Conservation (phyloP, 2,113 vertebrate species). For the Xiphorhynchus elegans region DNA sequence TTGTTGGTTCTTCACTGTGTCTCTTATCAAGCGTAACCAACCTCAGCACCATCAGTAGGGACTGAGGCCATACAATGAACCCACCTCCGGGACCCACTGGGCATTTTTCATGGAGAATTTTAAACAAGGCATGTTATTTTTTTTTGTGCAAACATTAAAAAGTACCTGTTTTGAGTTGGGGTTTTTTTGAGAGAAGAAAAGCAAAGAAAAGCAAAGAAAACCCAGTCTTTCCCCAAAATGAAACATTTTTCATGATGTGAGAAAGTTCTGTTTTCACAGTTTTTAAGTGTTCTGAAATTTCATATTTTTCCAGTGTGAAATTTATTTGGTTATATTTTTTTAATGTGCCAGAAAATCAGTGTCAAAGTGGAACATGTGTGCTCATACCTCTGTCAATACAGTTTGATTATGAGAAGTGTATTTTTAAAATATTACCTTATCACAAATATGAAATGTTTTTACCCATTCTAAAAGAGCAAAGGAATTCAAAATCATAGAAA, state of each 20-base stretch:
- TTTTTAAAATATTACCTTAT: neutral
- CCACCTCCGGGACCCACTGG: neutral
- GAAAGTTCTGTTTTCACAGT: neutral
- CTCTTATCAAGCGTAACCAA: neutral
- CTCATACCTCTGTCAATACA: neutral
- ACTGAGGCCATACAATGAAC: slow-evolving; percentile 3
- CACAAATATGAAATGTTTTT: neutral
- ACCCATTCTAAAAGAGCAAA: neutral
- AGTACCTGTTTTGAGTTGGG: neutral
- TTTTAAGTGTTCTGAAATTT: neutral
- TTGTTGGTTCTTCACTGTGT: neutral
- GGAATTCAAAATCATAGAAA: neutral
- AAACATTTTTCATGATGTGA: neutral
- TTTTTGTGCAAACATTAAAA: neutral
- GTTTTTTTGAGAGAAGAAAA: neutral
- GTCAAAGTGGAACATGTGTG: neutral
- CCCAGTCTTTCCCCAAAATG: neutral
- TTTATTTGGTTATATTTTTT: neutral
- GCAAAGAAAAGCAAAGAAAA: slow-evolving; percentile 23
- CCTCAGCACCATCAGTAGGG: neutral
- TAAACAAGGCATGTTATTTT: neutral
- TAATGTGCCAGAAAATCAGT: neutral
- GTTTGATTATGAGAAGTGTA: neutral
- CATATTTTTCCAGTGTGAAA: neutral
- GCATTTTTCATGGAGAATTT: neutral